These are phyloP conservation scores for Oreohelix idahoensis DNA, from an alignment of 1,140 invertebrate genomes.

Conservation along the genomic window DNA sequence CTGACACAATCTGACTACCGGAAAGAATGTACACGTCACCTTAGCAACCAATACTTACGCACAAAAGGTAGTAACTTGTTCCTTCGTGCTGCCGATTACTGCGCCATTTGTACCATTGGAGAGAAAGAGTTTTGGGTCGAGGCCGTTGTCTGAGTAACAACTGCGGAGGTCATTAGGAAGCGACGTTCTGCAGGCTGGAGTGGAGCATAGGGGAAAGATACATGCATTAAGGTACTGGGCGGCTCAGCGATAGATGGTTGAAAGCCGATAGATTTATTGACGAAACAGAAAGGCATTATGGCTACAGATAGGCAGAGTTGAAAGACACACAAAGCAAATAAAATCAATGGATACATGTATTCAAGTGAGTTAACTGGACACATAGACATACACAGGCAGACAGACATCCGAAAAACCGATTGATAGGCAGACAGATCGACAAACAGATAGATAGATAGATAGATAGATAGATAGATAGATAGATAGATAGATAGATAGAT, in stretches of 20 bases:
- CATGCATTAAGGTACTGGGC: too few species aligned
- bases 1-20: too few species aligned
- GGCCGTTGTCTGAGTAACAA: conserved; percentile 32
- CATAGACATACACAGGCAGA: background rate
- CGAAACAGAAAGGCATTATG: too few species aligned
- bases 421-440: too few species aligned
- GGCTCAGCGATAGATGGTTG: too few species aligned
- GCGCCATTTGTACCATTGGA: conserved; percentile 38
- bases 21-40: too few species aligned
- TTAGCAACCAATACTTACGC: conserved; percentile 11
- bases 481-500: too few species aligned
- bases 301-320: background rate
- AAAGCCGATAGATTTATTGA: too few species aligned
- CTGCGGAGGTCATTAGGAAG: conserved; percentile 17
- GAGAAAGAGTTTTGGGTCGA: conserved; percentile 40
- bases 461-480: background rate
- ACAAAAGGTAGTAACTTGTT: conserved; percentile 33
- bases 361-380: too few species aligned
- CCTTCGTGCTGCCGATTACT: conserved; percentile 35
- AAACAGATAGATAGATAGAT: too few species aligned
- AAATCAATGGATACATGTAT: too few species aligned
- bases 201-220: background rate
- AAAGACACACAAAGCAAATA: conserved; percentile 8
- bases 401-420: too few species aligned
- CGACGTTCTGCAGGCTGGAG: conserved; percentile 39